A percentile compares a stretch with the other conserved stretches of the same genome.
Conservation (phyloP, 2,797 vertebrate species). For the Chloroceryle amazona region DNA sequence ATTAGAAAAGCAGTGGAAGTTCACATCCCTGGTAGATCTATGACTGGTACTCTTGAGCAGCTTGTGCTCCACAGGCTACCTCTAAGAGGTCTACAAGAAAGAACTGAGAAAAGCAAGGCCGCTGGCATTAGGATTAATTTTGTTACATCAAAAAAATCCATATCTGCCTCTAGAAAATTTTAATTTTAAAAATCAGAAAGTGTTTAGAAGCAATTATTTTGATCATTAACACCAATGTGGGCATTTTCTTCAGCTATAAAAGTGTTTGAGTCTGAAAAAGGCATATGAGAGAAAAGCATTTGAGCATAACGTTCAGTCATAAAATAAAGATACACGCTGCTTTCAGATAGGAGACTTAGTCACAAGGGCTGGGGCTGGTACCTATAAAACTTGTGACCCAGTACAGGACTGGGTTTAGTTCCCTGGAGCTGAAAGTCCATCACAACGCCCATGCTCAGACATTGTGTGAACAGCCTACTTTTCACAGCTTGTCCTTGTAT, state of each 20-base stretch:
- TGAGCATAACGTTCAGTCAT: not conserved
- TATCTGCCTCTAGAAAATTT: not conserved
- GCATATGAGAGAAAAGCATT: not conserved
- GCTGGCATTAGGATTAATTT: not conserved
- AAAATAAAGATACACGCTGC: not conserved
- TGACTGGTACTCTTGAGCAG: not conserved
- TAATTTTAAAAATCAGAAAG: not conserved
- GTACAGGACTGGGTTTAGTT: fast-evolving
- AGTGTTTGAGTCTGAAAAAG: not conserved
- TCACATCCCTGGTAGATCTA: not conserved
- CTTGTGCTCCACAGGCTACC: not conserved
- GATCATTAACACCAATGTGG: not conserved
- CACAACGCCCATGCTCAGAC: not conserved
- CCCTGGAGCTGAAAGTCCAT: not conserved
- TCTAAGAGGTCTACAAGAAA: not conserved
- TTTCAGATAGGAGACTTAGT: not conserved
- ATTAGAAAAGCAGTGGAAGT: not conserved
- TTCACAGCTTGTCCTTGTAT: not conserved
- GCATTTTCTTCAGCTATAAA: not conserved
- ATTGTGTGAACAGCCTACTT: not conserved
- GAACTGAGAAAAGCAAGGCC: not conserved
- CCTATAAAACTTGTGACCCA: not conserved
- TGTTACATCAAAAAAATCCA: not conserved
- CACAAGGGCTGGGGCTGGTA: not conserved
- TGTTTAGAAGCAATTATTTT: not conserved